A percentile compares a stretch with the other conserved stretches of the same genome.
Evolutionary conservation across 2,113 vertebrate species (phyloP).

Genomic region (Alectura lathami): DNA sequence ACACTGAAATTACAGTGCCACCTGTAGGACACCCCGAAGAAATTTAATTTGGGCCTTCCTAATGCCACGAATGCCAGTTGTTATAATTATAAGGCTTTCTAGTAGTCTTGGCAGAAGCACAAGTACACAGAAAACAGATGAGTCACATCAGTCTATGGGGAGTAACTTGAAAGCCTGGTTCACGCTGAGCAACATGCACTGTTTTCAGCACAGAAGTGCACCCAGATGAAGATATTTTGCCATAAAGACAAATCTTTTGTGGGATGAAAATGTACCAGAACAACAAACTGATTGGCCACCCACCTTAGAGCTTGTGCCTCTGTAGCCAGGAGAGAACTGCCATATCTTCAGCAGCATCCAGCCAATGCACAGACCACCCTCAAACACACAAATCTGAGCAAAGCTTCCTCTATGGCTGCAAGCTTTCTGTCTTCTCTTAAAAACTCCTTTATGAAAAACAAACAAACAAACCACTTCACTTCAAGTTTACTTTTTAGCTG

Average conservation of each 20-base stretch:
- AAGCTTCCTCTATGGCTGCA: background rate
- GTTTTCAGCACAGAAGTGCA: background rate
- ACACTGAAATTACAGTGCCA: slow-evolving; percentile 56
- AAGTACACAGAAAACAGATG: background rate
- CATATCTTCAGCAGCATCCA: background rate
- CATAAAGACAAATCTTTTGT: background rate
- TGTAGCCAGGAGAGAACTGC: background rate
- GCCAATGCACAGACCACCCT: background rate
- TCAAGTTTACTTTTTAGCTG: background rate
- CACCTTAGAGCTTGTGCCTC: background rate
- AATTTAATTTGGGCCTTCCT: background rate
- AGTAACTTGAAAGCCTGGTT: background rate
- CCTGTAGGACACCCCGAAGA: slow-evolving; percentile 26
- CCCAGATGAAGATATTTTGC: background rate
- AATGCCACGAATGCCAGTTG: rapidly evolving
- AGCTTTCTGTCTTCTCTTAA: background rate
- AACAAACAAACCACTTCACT: background rate
- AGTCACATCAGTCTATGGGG: background rate
- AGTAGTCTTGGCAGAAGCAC: background rate
- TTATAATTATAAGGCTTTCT: background rate
- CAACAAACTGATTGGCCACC: background rate
- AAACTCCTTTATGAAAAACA: background rate
- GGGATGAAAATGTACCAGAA: background rate
- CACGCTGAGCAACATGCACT: background rate
- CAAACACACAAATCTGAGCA: background rate